These are phyloP conservation scores for Cervus canadensis DNA, from an alignment of 2,113 vertebrate species.

Conservation along the genomic window DNA sequence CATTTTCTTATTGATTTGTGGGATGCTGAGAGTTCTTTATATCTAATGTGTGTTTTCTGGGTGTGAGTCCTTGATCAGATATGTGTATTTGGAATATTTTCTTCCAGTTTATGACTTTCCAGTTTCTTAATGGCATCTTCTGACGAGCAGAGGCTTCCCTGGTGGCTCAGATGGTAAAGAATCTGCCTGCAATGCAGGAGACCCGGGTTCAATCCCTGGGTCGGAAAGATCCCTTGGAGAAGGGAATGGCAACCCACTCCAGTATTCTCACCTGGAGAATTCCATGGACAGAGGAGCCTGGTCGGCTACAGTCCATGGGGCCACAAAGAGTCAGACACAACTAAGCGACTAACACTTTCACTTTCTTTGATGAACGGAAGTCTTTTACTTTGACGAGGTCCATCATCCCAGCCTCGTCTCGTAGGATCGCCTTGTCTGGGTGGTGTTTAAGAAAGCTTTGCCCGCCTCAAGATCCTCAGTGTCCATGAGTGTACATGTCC, in stretches of 20 bases:
- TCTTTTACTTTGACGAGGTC: neutral
- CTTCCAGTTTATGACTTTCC: neutral
- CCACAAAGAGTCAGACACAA: neutral
- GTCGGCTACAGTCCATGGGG: neutral
- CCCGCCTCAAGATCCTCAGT: neutral
- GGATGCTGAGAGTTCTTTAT: neutral
- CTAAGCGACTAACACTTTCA: neutral
- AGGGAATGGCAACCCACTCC: neutral
- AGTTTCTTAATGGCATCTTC: neutral
- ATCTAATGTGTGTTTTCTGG: neutral
- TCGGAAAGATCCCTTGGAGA: neutral
- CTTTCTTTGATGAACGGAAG: neutral
- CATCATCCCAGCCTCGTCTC: neutral
- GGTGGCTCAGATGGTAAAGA: neutral
- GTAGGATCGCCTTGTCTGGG: no score
- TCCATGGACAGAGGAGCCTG: neutral
- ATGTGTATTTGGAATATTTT: neutral
- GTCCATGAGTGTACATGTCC: no score
- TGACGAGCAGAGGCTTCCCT: neutral
- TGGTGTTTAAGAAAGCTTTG: neutral
- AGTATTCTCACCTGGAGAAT: neutral
- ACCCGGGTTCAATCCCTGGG: neutral
- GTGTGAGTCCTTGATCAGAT: neutral
- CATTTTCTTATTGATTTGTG: neutral
- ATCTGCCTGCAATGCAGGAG: neutral